Evolutionary conservation across 2,888 invertebrate genomes (phyloP).

Genomic region (Vandiemenella viatica): DNA sequence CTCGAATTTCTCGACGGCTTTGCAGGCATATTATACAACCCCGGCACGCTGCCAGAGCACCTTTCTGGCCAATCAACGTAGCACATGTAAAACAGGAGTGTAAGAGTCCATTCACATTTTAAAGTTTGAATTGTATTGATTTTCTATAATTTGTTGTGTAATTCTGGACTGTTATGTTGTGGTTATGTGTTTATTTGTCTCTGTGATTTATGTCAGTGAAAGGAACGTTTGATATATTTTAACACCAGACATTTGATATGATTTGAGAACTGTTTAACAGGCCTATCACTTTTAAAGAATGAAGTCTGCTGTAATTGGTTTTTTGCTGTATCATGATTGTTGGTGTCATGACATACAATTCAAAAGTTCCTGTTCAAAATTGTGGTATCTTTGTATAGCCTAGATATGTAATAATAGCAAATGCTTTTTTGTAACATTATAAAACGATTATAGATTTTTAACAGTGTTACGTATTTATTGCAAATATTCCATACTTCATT

Average conservation of each 20-base stretch:
- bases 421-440: no score
- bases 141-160: neutral
- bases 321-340: no score
- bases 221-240: neutral
- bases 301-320: no score
- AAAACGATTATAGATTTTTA: no score
- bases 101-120: slow-evolving; percentile 29
- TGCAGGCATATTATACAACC: slow-evolving; percentile 71
- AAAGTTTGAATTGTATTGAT: neutral
- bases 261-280: neutral
- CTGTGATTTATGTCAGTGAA: neutral
- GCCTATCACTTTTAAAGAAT: neutral
- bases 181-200: neutral
- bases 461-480: no score
- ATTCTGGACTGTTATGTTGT: neutral
- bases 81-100: slow-evolving; percentile 79
- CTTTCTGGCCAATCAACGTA: slow-evolving; percentile 56
- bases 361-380: no score
- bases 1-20: slow-evolving; percentile 73
- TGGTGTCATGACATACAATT: no score
- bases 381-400: no score
- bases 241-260: neutral
- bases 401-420: no score
- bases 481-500: no score
- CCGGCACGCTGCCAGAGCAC: slow-evolving; percentile 76